Base-by-base conservation (phyloP, 2,113 vertebrate genomes). In the Pelmatolapia mariae region DNA sequence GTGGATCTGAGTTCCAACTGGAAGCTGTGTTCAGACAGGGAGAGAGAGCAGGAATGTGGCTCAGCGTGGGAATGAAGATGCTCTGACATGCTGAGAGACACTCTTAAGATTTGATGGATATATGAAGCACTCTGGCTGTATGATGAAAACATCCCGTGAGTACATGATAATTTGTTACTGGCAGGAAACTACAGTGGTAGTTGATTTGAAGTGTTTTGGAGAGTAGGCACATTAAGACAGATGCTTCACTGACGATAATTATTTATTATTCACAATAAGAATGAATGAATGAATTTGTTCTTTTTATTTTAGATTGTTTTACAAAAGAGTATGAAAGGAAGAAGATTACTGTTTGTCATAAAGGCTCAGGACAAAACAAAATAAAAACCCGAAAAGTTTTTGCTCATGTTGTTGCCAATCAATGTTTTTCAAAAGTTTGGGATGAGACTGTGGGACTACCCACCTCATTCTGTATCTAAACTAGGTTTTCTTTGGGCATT, bases 101-200 rank as follows among this genome's bases (percentile, higher is more conserved):
- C 89, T 83, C 53, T 86, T 82, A 66, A 89, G 73, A 82, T 85
- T 80, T 91, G 81, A 92, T 63, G 88, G 92, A 94, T 93, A 66
- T 89, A 89, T 83, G 87, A 91, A 81, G 12, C 53, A 29, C 61
- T 81, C 84, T 56, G 87, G 83, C 89, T 91, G 83, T 86, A 95
- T 84, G 81, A 97, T 96, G 96, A 97, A 94, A 94, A 94, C 94
- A 87, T 95, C 95, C 59, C 94, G 96, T 97, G 82, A 97, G 96
- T 97, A 95, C 50, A 63, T 26, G 38, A 13, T 31, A 2, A 87
- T 84, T 82, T 73, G 19, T 85, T 50, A 85, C 26, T 10, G 52
- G 53, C 85, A 87, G 26, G 52, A 71, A 73, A 19, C 38, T 18
- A 2, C 5, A 5, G 16, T 68, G 50, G 81, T 73, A 6, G 50